A percentile compares a stretch with the other conserved stretches of the same genome.
Evolutionary conservation across 2,113 vertebrate species (phyloP).

Genomic region (Brienomyrus longianalis): DNA sequence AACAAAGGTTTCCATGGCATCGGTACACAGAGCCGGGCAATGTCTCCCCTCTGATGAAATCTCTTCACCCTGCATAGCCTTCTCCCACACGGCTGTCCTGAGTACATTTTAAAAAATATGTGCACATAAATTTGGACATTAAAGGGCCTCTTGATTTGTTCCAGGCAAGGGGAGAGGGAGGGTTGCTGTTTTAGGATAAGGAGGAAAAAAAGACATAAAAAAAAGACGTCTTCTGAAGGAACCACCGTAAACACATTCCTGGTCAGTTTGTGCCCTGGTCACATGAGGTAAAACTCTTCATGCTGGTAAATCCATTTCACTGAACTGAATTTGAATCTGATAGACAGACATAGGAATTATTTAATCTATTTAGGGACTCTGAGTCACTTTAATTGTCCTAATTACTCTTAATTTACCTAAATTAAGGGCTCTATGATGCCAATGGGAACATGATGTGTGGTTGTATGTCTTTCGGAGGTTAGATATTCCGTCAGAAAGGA

Average conservation of each 20-base stretch:
- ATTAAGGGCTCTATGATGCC: not conserved
- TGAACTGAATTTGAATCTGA: not conserved
- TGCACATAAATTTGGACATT: not conserved
- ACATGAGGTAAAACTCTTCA: not conserved
- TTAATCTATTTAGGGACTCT: not conserved
- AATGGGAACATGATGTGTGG: not conserved
- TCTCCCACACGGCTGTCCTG: not conserved
- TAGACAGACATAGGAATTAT: not conserved
- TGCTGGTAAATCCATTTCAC: not conserved
- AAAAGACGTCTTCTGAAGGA: not conserved
- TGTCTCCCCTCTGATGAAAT: not conserved
- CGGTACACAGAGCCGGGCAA: slow-evolving; percentile 42
- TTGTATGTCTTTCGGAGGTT: not conserved
- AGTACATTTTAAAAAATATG: not conserved
- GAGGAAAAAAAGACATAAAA: not conserved
- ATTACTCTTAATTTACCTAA: not conserved
- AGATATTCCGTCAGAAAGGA: not conserved
- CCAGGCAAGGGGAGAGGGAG: not conserved
- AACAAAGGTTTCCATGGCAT: slow-evolving; percentile 65
- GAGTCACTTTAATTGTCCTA: not conserved
- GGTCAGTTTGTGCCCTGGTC: not conserved
- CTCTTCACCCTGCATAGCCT: not conserved
- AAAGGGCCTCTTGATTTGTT: not conserved
- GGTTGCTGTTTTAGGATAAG: not conserved
- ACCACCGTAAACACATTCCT: not conserved